These are phyloP conservation scores for Octonoba sinensis DNA, from an alignment of 2,888 invertebrate genomes.

Conservation along the genomic window DNA sequence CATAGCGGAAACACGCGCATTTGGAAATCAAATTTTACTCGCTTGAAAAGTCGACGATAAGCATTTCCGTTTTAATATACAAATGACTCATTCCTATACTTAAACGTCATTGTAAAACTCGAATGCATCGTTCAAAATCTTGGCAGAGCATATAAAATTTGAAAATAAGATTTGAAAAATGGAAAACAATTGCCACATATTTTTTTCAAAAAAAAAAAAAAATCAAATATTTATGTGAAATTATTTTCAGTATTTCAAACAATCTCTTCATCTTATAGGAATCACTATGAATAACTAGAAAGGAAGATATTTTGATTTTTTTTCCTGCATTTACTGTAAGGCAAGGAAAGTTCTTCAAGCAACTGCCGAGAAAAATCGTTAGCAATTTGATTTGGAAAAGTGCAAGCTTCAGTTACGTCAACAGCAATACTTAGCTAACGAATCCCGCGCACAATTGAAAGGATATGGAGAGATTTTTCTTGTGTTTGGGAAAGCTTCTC, in stretches of 20 bases:
- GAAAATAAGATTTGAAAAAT: too few relatives aligned
- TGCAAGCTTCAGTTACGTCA: constrained; percentile 40
- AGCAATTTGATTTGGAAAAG: constrained; percentile 60
- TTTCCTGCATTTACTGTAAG: not conserved
- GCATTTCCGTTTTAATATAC: too few relatives aligned
- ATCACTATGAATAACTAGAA: not conserved
- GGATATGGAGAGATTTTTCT: constrained; percentile 43
- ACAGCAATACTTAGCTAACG: constrained; percentile 55
- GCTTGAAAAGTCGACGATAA: too few relatives aligned
- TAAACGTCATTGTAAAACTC: too few relatives aligned
- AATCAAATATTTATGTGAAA: too few relatives aligned
- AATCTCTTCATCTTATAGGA: not conserved
- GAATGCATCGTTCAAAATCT: too few relatives aligned
- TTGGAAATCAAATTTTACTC: too few relatives aligned
- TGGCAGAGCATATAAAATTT: too few relatives aligned
- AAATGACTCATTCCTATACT: too few relatives aligned
- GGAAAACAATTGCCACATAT: too few relatives aligned
- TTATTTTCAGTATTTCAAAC: not conserved
- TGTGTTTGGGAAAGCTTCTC: constrained; percentile 13
- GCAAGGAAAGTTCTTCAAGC: constrained; percentile 20
- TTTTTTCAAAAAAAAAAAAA: too few relatives aligned
- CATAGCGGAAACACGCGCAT: too few relatives aligned
- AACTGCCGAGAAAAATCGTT: constrained; percentile 53
- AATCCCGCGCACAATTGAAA: constrained; percentile 47
- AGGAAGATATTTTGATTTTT: not conserved